Evolutionary conservation across 2,113 vertebrate genomes (phyloP).

Genomic region (Macrotus californicus): DNA sequence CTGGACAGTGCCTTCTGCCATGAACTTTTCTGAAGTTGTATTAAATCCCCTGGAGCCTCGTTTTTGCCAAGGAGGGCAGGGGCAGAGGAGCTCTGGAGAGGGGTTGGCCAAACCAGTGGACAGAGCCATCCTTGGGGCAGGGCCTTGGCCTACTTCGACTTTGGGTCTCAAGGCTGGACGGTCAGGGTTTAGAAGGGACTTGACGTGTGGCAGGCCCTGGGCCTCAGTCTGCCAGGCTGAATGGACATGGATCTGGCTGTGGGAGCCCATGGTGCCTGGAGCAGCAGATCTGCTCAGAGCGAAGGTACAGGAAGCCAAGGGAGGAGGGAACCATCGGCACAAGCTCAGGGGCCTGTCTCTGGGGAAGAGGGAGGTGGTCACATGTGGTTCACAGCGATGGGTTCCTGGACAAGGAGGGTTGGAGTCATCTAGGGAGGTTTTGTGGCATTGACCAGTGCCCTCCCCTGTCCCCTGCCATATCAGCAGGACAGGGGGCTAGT

Average conservation of each 20-base stretch:
- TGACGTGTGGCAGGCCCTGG: background rate
- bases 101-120: background rate
- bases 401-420: background rate
- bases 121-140: conserved; percentile 15
- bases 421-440: background rate
- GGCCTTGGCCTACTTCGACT: background rate
- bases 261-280: background rate
- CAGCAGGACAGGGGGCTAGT: background rate
- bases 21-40: conserved; percentile 60
- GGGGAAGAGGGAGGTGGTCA: background rate
- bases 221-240: background rate
- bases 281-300: background rate
- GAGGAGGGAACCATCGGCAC: background rate
- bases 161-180: background rate
- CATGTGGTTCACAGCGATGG: background rate
- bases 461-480: background rate
- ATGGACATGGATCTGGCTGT: background rate
- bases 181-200: conserved; percentile 24
- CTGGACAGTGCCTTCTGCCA: conserved; percentile 8
- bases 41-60: background rate
- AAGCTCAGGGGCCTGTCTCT: background rate
- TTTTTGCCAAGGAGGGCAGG: conserved; percentile 49
- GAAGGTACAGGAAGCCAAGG: background rate
- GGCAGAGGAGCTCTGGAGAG: conserved; percentile 25
- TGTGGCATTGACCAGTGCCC: conserved; percentile 6